phyloP scores from a whole-genome alignment of 2,797 vertebrate genomes.

The Otolemur crassicaudatus region DNA sequence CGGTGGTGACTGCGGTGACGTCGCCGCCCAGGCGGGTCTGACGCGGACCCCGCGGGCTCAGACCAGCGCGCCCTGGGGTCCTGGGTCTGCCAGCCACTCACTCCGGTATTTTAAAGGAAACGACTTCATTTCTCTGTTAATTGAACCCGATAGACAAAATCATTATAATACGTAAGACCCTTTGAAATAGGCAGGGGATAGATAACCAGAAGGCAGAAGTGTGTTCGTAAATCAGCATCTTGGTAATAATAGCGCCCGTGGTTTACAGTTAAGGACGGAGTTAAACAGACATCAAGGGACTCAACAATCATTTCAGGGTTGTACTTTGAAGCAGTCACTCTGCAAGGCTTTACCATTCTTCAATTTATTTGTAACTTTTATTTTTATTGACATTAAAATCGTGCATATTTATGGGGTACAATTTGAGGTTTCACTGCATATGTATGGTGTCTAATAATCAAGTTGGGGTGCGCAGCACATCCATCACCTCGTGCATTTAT shows the following conservation, averaged over 20 bases:
- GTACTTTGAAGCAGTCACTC: not conserved
- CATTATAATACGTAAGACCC: not conserved
- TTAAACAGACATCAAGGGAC: not conserved
- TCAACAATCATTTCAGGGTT: not conserved
- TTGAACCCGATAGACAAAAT: not conserved
- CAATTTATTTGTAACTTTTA: not conserved
- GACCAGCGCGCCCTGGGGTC: not conserved
- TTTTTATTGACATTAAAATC: not conserved
- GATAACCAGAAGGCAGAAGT: not conserved
- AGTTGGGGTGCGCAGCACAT: not conserved
- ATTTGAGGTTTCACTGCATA: not conserved
- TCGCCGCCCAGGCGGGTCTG: too few relatives aligned
- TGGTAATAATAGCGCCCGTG: not conserved
- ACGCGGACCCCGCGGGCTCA: rapidly evolving
- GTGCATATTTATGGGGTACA: not conserved
- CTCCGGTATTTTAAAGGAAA: constrained; percentile 35
- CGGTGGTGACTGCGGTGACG: not conserved
- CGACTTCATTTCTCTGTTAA: not conserved
- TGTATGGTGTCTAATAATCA: not conserved
- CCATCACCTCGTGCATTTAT: not conserved
- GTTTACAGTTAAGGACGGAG: not conserved
- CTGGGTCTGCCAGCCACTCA: not conserved
- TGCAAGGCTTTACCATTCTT: not conserved
- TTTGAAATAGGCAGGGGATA: not conserved
- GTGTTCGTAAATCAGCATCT: not conserved